Evolutionary conservation across 35 echinoderm and acorn worm genomes (phyloP).

Genomic region (Diadema setosum): DNA sequence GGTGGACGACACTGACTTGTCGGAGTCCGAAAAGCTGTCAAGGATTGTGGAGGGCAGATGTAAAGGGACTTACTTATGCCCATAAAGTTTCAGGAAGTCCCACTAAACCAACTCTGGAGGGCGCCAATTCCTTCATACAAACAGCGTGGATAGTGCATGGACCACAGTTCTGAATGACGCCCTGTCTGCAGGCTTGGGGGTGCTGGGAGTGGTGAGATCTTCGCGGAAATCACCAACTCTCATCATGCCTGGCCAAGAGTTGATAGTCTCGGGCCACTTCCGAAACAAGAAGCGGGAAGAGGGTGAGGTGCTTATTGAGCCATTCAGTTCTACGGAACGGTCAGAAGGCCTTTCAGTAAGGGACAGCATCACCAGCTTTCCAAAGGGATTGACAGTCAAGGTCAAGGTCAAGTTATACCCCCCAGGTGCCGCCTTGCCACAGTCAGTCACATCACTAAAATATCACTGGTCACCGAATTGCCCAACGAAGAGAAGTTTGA

Average conservation of each 20-base stretch:
- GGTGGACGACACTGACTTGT: not conserved
- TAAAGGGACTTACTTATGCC: not conserved
- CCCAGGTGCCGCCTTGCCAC: not conserved
- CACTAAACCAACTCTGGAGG: not conserved
- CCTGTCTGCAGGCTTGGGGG: not conserved
- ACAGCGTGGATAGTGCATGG: not conserved
- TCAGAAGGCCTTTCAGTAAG: not conserved
- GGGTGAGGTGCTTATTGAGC: not conserved
- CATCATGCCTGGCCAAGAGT: no score
- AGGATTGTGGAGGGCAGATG: constrained; percentile 2
- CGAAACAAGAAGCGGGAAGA: not conserved
- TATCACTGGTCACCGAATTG: not conserved
- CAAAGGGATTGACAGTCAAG: not conserved
- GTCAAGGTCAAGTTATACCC: not conserved
- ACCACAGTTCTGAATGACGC: no score
- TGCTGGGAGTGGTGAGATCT: not conserved
- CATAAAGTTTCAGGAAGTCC: no score
- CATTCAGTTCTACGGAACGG: not conserved
- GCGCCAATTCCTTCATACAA: not conserved
- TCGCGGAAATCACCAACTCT: not conserved
- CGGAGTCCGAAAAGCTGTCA: not conserved
- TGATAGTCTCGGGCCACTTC: not conserved
- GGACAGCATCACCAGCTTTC: not conserved
- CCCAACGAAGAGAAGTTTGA: not conserved
- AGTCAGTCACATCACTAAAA: not conserved